Conservation (phyloP, 1,140 invertebrate species). For the Popillia japonica region DNA sequence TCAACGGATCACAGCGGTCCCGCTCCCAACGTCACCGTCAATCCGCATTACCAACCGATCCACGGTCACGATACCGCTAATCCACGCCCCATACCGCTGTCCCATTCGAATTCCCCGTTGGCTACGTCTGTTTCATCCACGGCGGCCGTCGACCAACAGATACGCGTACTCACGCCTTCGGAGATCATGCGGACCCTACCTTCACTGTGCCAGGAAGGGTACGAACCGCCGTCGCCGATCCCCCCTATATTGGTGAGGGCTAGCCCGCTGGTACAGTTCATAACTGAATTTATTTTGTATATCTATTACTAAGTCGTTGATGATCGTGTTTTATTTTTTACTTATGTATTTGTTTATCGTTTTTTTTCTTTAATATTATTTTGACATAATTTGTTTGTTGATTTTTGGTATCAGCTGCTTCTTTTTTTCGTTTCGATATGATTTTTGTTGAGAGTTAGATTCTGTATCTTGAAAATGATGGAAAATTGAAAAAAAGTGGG, state of each 20-base stretch:
- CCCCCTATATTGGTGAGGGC: conserved; percentile 18
- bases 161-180: conserved; percentile 83
- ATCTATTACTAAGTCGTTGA: background rate
- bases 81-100: conserved; percentile 45
- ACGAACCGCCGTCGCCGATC: conserved; percentile 63
- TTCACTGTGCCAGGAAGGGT: conserved; percentile 76
- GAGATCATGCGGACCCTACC: conserved; percentile 88
- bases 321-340: conserved; percentile 16
- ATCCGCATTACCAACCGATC: conserved; percentile 61
- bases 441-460: background rate
- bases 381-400: background rate
- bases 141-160: conserved; percentile 73
- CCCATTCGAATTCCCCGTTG: conserved; percentile 56
- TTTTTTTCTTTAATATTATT: background rate
- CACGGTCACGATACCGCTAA: conserved; percentile 36
- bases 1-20: conserved; percentile 57
- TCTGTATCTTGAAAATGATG: background rate
- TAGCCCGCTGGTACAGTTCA: conserved; percentile 10
- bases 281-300: background rate
- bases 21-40: conserved; percentile 69
- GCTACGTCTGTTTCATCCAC: background rate
- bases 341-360: background rate
- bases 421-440: background rate
- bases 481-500: background rate
- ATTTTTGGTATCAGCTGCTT: conserved; percentile 4